These are phyloP conservation scores for Sebastes dallii DNA, from an alignment of 2,797 vertebrate species.

Conservation along the genomic window DNA sequence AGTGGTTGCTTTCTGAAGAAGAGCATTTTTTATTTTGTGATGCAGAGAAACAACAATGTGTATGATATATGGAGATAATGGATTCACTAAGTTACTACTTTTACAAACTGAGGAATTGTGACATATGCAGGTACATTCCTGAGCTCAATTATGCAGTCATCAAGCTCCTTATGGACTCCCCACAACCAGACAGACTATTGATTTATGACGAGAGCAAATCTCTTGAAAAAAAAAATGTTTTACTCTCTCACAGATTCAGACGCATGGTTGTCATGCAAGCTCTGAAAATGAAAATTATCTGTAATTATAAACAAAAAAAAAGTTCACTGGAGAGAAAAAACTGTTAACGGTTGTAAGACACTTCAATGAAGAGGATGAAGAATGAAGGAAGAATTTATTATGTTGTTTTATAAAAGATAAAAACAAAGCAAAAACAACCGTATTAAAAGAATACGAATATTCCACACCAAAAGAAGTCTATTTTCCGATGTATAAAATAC, in stretches of 20 bases:
- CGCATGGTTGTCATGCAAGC: not conserved
- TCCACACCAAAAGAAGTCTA: not conserved
- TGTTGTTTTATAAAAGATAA: not conserved
- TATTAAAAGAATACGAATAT: not conserved
- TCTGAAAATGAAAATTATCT: not conserved
- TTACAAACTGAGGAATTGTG: not conserved
- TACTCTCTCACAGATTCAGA: not conserved
- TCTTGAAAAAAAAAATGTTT: not conserved
- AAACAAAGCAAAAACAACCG: not conserved
- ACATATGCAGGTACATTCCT: constrained; percentile 6
- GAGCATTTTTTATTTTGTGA: not conserved
- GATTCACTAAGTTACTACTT: not conserved
- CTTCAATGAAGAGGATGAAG: not conserved
- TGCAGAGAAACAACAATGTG: not conserved
- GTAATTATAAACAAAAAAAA: not conserved
- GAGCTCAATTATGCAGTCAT: not conserved
- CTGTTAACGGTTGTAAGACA: not conserved
- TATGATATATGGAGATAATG: not conserved
- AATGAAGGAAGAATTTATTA: not conserved
- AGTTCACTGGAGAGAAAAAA: not conserved
- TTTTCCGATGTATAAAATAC: not conserved
- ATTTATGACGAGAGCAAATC: not conserved
- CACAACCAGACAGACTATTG: not conserved
- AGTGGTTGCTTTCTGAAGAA: not conserved
- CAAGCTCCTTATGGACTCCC: not conserved